Evolutionary conservation across 1,140 invertebrate species (phyloP).

Genomic region (Penaeus indicus): DNA sequence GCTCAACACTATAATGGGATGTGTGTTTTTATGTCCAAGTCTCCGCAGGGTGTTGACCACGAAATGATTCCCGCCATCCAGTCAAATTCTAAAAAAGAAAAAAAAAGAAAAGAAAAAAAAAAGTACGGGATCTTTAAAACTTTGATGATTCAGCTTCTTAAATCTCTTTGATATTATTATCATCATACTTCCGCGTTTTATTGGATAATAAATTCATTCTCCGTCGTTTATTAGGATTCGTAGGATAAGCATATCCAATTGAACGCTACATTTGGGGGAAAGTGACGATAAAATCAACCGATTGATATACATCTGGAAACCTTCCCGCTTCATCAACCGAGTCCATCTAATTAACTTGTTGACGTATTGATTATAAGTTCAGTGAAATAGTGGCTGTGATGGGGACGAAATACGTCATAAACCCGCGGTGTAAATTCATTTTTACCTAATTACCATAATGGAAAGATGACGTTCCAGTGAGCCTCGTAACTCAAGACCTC

Average conservation of each 20-base stretch:
- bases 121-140: no score
- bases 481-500: neutral
- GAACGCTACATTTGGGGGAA: no score
- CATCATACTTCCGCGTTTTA: no score
- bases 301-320: slow-evolving; percentile 19
- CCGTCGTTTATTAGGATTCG: no score
- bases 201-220: no score
- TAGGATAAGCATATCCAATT: no score
- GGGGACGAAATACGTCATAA: slow-evolving; percentile 38
- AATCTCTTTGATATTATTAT: no score
- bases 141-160: no score
- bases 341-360: slow-evolving; percentile 32
- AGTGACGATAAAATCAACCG: neutral
- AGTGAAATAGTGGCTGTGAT: slow-evolving; percentile 47
- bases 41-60: neutral
- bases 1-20: slow-evolving; percentile 13
- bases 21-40: slow-evolving; percentile 5
- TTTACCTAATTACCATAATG: slow-evolving; percentile 43
- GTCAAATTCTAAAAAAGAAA: no score
- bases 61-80: neutral
- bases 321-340: neutral
- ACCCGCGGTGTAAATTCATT: slow-evolving; percentile 38
- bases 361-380: slow-evolving; percentile 45
- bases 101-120: no score
- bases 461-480: slow-evolving; percentile 27